Evolutionary conservation across 2,797 vertebrate species (phyloP).

Genomic region (Discoglossus pictus): DNA sequence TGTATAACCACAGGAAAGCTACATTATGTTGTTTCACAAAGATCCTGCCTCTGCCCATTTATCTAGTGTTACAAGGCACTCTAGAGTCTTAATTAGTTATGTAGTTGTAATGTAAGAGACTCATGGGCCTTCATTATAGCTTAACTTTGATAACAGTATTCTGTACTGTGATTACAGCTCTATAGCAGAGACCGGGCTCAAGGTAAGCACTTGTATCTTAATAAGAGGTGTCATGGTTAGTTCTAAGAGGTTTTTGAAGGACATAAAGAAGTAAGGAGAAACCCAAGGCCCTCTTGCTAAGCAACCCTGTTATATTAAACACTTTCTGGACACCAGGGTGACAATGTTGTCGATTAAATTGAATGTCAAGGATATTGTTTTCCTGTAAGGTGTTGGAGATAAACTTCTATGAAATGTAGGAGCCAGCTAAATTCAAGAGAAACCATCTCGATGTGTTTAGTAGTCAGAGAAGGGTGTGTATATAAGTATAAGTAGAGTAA

Average conservation of each 20-base stretch:
- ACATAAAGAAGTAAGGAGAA: neutral
- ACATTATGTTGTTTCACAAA: slow-evolving; percentile 37
- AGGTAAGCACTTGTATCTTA: slow-evolving; percentile 28
- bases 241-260: neutral
- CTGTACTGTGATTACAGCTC: slow-evolving; percentile 24
- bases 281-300: no score
- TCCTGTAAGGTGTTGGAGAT: no score
- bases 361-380: no score
- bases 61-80: slow-evolving; percentile 42
- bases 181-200: slow-evolving; percentile 3
- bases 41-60: slow-evolving; percentile 27
- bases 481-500: no score
- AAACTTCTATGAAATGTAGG: no score
- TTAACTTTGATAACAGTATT: slow-evolving; percentile 36
- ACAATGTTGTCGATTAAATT: no score
- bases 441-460: no score
- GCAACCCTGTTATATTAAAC: no score
- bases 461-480: no score
- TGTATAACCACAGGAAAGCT: slow-evolving; percentile 19
- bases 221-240: neutral
- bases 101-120: slow-evolving; percentile 32
- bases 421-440: no score
- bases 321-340: no score
- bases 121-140: slow-evolving; percentile 41
- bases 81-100: slow-evolving; percentile 48